Evolutionary conservation across 2,888 invertebrate species (phyloP).

Genomic region (Troides oblongomaculatus): DNA sequence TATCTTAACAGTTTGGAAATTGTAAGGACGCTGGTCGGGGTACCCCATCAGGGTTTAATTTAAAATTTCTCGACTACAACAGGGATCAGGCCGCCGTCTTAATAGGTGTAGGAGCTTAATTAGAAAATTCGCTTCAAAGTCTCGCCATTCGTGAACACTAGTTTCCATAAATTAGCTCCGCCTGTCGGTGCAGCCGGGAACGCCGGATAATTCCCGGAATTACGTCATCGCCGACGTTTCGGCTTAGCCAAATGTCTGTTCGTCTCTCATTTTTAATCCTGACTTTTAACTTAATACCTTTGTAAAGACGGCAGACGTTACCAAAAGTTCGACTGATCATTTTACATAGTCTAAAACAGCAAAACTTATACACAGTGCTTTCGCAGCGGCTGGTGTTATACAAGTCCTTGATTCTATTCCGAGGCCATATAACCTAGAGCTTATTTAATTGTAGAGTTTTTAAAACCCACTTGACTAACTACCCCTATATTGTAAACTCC

Average conservation of each 20-base stretch:
- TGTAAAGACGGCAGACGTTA: too few species aligned
- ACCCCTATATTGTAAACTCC: too few species aligned
- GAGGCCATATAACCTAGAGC: too few species aligned
- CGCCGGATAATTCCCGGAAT: conserved; percentile 32
- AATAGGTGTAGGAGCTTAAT: conserved; percentile 40
- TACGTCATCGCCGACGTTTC: conserved; percentile 28
- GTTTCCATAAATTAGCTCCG: conserved; percentile 37
- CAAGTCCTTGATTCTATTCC: too few species aligned
- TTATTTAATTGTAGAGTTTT: too few species aligned
- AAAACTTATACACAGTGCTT: too few species aligned
- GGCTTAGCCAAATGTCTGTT: conserved; percentile 5
- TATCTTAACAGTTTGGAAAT: conserved; percentile 22
- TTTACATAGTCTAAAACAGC: too few species aligned
- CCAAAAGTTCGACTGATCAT: too few species aligned
- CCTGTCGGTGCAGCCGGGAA: conserved; percentile 34
- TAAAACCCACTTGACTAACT: too few species aligned
- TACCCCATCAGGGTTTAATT: conserved; percentile 36
- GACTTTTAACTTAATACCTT: too few species aligned
- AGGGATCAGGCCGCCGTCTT: conserved; percentile 30
- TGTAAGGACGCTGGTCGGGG: conserved; percentile 23
- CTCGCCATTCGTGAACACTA: conserved; percentile 35
- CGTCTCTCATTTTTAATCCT: too few species aligned
- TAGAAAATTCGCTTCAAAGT: conserved; percentile 39
- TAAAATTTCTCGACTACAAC: conserved; percentile 31
- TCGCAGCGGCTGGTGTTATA: too few species aligned